Conservation (phyloP, 2,113 vertebrate species). For the Notarius lentiginosus region DNA sequence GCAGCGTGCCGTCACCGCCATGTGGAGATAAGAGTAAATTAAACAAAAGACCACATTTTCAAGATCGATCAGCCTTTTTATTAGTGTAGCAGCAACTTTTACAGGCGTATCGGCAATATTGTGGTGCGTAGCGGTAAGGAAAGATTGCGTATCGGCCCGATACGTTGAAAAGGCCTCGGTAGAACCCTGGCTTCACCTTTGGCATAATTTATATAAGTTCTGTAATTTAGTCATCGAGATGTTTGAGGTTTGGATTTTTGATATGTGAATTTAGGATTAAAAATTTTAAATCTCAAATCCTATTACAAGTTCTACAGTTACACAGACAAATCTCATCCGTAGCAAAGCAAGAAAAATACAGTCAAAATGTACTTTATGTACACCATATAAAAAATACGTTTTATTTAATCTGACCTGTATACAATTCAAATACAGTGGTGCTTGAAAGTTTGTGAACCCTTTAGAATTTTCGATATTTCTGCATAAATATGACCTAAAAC, state of each 20-base stretch:
- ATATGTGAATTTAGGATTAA: background rate
- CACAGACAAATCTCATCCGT: background rate
- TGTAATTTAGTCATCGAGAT: background rate
- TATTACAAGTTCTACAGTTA: background rate
- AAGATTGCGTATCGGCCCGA: too few species aligned
- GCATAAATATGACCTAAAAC: too few species aligned
- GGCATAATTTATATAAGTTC: background rate
- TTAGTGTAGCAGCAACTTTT: too few species aligned
- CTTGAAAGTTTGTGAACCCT: too few species aligned
- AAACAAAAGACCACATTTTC: too few species aligned
- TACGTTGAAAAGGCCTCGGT: too few species aligned
- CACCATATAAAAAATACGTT: background rate
- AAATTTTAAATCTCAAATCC: background rate
- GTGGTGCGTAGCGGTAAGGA: too few species aligned
- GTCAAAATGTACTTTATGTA: background rate
- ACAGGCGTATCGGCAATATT: too few species aligned
- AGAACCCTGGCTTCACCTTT: background rate
- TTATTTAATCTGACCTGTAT: background rate
- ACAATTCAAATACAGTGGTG: background rate
- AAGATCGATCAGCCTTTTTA: too few species aligned
- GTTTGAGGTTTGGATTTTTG: background rate
- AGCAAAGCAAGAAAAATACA: background rate
- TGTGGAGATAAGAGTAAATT: too few species aligned
- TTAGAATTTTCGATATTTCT: too few species aligned
- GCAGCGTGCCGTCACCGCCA: too few species aligned